These are phyloP conservation scores for Cyclargus thomasi DNA, from an alignment of 1,140 invertebrate genomes.

Conservation along the genomic window DNA sequence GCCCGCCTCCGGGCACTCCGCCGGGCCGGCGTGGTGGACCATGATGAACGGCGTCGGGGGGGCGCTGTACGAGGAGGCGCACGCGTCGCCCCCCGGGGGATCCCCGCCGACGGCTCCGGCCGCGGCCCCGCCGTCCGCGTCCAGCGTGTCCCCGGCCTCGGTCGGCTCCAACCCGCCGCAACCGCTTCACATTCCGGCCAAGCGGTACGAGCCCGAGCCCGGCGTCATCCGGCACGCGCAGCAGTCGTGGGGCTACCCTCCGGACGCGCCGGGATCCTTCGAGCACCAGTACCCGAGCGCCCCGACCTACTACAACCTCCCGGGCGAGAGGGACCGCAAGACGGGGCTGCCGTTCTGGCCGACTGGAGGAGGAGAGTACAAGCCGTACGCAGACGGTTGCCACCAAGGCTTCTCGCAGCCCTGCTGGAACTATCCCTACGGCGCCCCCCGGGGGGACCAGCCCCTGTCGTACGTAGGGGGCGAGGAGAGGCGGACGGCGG, in stretches of 20 bases:
- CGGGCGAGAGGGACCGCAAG: constrained; percentile 79
- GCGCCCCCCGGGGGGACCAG: constrained; percentile 79
- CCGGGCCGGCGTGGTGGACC: constrained; percentile 87
- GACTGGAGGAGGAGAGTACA: constrained; percentile 77
- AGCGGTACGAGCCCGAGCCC: constrained; percentile 81
- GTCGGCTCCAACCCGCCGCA: constrained; percentile 76
- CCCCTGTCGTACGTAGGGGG: constrained; percentile 80
- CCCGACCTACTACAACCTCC: constrained; percentile 87
- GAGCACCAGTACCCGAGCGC: constrained; percentile 83
- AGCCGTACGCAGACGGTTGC: constrained; percentile 79
- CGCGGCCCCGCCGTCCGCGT: constrained; percentile 78
- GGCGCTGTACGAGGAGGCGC: constrained; percentile 82
- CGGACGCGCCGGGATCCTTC: constrained; percentile 78
- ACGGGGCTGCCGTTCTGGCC: constrained; percentile 84
- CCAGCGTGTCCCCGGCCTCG: constrained; percentile 82
- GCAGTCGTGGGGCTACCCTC: constrained; percentile 82
- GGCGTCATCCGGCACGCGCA: constrained; percentile 85
- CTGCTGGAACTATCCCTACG: constrained; percentile 84
- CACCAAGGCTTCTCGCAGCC: constrained; percentile 85
- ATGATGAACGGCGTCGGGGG: constrained; percentile 85
- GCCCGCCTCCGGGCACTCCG: constrained; percentile 85
- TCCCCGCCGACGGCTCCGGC: constrained; percentile 70
- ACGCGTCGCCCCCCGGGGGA: constrained; percentile 77
- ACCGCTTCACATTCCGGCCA: constrained; percentile 89
- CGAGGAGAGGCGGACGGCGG: constrained; percentile 81